These are phyloP conservation scores for Danaus melanippus DNA, from an alignment of 1,140 invertebrate species.

Conservation along the genomic window DNA sequence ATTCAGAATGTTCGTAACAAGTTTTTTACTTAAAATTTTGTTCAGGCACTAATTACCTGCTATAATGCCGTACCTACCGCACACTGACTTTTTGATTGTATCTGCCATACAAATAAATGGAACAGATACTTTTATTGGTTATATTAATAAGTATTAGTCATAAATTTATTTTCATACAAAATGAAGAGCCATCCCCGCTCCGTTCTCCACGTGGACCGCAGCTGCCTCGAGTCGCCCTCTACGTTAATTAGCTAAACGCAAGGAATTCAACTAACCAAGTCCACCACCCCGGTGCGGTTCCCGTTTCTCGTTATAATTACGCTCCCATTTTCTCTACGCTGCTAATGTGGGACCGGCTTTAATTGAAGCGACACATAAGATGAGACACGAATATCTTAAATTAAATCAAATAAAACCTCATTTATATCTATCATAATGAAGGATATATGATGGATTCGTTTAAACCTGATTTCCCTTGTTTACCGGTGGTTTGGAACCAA, in stretches of 20 bases:
- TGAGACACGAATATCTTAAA: too few relatives aligned
- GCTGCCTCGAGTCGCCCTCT: conserved; percentile 35
- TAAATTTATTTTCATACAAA: conserved; percentile 10
- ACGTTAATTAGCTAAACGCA: conserved; percentile 57
- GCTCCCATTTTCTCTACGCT: conserved; percentile 19
- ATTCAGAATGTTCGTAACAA: conserved; percentile 56
- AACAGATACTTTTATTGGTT: neutral
- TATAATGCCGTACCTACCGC: conserved; percentile 33
- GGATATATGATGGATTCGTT: conserved; percentile 56
- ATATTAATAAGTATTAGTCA: conserved; percentile 4
- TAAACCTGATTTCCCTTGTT: conserved; percentile 66
- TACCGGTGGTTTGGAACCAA: conserved; percentile 57
- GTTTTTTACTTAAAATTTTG: conserved; percentile 42
- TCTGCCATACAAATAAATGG: conserved; percentile 9
- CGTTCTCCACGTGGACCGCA: conserved; percentile 45
- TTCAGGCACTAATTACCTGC: conserved; percentile 45
- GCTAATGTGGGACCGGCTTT: conserved; percentile 1
- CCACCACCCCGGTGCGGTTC: conserved; percentile 20
- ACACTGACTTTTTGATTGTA: conserved; percentile 29
- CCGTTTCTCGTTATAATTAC: conserved; percentile 22
- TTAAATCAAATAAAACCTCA: too few relatives aligned
- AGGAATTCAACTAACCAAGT: conserved; percentile 44
- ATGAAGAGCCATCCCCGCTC: conserved; percentile 11
- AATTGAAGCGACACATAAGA: too few relatives aligned
- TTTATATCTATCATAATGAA: conserved; percentile 30